These are phyloP conservation scores for Saccostrea cuccullata DNA, from an alignment of 1,140 invertebrate species.

Conservation along the genomic window DNA sequence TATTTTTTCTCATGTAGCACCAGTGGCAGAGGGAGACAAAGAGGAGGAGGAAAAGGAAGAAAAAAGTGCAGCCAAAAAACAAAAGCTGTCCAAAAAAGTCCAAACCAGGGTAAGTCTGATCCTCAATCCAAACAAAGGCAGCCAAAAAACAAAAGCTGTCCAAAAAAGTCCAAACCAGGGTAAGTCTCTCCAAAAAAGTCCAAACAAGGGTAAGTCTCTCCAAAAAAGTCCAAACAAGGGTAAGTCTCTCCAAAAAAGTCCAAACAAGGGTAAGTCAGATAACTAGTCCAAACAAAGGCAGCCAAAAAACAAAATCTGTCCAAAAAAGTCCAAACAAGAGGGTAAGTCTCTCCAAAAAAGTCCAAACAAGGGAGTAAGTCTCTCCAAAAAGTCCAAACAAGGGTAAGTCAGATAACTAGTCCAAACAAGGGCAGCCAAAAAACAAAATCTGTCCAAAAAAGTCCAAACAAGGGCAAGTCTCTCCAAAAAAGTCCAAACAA, in stretches of 20 bases:
- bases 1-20: too few relatives aligned
- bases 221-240: background rate
- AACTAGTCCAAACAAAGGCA: background rate
- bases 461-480: conserved; percentile 12
- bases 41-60: conserved; percentile 56
- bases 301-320: too few relatives aligned
- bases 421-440: conserved; percentile 57
- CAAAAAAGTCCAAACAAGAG: too few relatives aligned
- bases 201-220: too few relatives aligned
- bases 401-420: too few relatives aligned
- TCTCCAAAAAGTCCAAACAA: background rate
- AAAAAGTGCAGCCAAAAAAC: conserved; percentile 63
- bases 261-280: conserved; percentile 39
- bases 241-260: background rate
- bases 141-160: too few relatives aligned
- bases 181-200: too few relatives aligned
- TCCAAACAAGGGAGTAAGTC: too few relatives aligned
- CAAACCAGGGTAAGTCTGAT: conserved; percentile 59
- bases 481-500: conserved; percentile 44
- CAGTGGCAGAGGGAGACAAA: conserved; percentile 27
- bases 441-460: conserved; percentile 60
- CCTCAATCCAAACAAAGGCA: background rate
- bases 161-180: too few relatives aligned
- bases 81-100: conserved; percentile 63
- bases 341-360: too few relatives aligned